Evolutionary conservation across 2,888 invertebrate species (phyloP), one percentile per base, ranked within the genome.

Genomic region (Thera britannica): DNA sequence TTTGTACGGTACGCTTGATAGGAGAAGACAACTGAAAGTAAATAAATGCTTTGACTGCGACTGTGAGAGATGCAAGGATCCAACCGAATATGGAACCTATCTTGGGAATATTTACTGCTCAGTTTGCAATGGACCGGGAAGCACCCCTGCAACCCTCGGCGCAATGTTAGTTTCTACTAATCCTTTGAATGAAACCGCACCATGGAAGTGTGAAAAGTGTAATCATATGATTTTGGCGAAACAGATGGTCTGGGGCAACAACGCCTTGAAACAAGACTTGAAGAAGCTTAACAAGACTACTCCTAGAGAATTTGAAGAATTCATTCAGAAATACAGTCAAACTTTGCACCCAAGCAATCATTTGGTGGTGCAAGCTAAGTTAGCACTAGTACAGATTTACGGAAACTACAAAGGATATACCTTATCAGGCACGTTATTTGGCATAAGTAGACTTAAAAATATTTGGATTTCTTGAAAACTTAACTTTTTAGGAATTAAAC

Each of bases 1-100:
- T 0, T 83, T 97, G 57, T 95, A 95, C 90, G 96, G 96, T 12
- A 97, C 97, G 2, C 87, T 96, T 12, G 95, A 95, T 69, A 90
- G 97, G 58, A 88, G 96, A 74, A 89, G 93, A 74, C 95, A 95
- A 84, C 86, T 97, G 3, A 92, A 89, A 74, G 90, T 90, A 62
- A 90, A 92, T 2, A 97, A 97, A 86, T 96, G 95, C 82, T 96
- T 97, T 74, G 94, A 95, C 60, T 97, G 97, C 78, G 87, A 87
- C 52, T 97, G 97, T 75, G 85, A 88, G 0, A 91, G 97, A 69
- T 97, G 97, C 78, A 85, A 82, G 41, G 97, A 97, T 87, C 95
- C 96, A 3, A 95, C 96, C 0, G 97, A 97, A 83, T 84, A 96
- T 57, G 95, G 95, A 6, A 95, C 95, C 11, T 93, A 95, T 84